Evolutionary conservation across 2,888 invertebrate genomes (phyloP).

Genomic region (Oscheius sp.): DNA sequence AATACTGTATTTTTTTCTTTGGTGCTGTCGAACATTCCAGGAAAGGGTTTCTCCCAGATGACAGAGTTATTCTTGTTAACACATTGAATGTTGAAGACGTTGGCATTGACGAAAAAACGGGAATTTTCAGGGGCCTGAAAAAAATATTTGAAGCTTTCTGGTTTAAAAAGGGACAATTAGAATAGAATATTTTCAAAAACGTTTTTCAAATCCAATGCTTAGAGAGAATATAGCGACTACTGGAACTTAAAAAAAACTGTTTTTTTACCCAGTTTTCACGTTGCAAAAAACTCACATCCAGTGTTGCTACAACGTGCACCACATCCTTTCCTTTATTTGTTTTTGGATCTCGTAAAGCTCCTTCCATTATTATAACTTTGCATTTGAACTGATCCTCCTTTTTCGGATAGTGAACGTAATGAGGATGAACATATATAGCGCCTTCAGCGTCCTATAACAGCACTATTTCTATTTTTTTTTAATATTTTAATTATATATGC

Average conservation of each 20-base stretch:
- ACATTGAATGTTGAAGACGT: slow-evolving; percentile 44
- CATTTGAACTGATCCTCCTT: neutral
- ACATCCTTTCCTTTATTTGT: slow-evolving; percentile 32
- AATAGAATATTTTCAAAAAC: too few species aligned
- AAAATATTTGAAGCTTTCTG: neutral
- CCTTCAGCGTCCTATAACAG: slow-evolving; percentile 32
- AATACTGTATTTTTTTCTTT: slow-evolving; percentile 34
- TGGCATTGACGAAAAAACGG: slow-evolving; percentile 44
- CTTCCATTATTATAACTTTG: slow-evolving; percentile 39
- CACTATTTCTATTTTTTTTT: too few species aligned
- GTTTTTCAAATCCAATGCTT: too few species aligned
- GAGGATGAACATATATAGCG: slow-evolving; percentile 25
- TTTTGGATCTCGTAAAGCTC: slow-evolving; percentile 37
- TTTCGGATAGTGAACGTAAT: slow-evolving; percentile 15
- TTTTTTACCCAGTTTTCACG: too few species aligned
- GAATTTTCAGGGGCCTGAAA: slow-evolving; percentile 36
- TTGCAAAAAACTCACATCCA: neutral
- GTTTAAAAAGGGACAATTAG: too few species aligned
- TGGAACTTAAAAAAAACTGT: too few species aligned
- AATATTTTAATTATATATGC: too few species aligned
- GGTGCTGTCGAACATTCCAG: slow-evolving; percentile 41
- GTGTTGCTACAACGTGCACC: neutral
- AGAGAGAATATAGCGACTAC: too few species aligned
- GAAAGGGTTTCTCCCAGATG: slow-evolving; percentile 41
- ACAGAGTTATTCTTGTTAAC: slow-evolving; percentile 25